phyloP scores from a whole-genome alignment of 2,113 vertebrate genomes.

The Planiliza haematocheilus region DNA sequence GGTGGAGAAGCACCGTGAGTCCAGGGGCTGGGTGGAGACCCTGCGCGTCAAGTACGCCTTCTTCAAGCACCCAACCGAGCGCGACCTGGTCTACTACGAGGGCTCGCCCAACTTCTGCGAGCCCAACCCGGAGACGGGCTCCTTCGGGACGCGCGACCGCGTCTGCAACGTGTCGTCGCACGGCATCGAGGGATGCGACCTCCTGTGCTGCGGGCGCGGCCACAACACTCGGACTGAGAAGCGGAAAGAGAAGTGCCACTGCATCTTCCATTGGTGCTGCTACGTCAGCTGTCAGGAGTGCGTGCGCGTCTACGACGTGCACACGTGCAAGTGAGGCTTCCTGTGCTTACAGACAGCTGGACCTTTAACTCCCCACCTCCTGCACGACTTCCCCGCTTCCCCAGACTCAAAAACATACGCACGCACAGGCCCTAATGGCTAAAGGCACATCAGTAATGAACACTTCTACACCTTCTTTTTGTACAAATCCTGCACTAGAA shows the following conservation, averaged over 20 bases:
- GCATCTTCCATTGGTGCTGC: constrained; percentile 99
- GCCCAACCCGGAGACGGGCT: constrained; percentile 96
- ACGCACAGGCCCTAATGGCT: constrained; percentile 40
- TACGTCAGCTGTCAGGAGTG: constrained; percentile 99
- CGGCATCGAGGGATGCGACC: constrained; percentile 97
- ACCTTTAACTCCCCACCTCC: constrained; percentile 33
- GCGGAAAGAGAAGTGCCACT: constrained; percentile 98
- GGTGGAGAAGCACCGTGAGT: constrained; percentile 97
- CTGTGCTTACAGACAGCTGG: constrained; percentile 49
- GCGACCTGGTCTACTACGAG: constrained; percentile 98
- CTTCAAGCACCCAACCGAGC: constrained; percentile 96
- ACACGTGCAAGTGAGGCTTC: constrained; percentile 94
- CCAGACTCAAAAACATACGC: constrained; percentile 16
- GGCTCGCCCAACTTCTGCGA: constrained; percentile 98
- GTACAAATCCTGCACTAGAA: constrained; percentile 46
- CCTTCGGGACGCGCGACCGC: constrained; percentile 95
- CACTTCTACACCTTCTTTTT: constrained; percentile 36
- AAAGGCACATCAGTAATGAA: constrained; percentile 68
- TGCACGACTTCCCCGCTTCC: constrained; percentile 38
- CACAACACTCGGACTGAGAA: constrained; percentile 99
- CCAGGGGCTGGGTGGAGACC: constrained; percentile 97
- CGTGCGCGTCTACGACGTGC: constrained; percentile 93
- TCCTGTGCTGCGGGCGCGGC: constrained; percentile 96
- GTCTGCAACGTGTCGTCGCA: constrained; percentile 97
- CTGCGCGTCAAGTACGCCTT: constrained; percentile 95